Conservation (phyloP, 2,888 invertebrate species). For the Lissocephala sabroskyi region DNA sequence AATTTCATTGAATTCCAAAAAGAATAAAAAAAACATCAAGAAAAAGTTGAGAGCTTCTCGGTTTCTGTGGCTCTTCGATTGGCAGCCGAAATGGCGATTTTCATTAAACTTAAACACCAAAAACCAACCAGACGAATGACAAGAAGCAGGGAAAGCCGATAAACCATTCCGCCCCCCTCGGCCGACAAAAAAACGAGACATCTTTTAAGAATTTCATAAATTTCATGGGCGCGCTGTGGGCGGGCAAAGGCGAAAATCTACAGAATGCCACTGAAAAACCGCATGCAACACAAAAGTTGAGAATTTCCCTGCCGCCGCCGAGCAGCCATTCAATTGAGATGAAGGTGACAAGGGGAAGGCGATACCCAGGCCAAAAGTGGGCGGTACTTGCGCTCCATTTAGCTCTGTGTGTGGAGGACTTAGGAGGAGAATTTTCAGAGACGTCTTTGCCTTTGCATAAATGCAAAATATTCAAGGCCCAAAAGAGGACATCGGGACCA, state of each 20-base stretch:
- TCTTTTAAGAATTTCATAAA: slow-evolving; percentile 33
- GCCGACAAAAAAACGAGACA: slow-evolving; percentile 1
- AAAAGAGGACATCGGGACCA: slow-evolving; percentile 44
- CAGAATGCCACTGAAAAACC: slow-evolving; percentile 51
- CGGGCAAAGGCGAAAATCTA: slow-evolving; percentile 33
- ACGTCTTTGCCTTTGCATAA: slow-evolving; percentile 39
- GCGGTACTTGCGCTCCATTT: slow-evolving; percentile 42
- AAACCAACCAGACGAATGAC: too few relatives aligned
- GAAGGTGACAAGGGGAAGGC: too few relatives aligned
- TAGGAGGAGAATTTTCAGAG: not conserved
- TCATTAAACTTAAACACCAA: too few relatives aligned
- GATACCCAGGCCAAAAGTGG: slow-evolving; percentile 5
- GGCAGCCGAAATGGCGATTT: too few relatives aligned
- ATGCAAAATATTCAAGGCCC: slow-evolving; percentile 50
- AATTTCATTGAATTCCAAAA: too few relatives aligned
- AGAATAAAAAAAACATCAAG: not conserved
- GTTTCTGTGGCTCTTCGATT: too few relatives aligned
- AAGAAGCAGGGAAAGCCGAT: too few relatives aligned
- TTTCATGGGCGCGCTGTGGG: not conserved
- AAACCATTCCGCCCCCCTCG: too few relatives aligned
- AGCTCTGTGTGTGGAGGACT: slow-evolving; percentile 22
- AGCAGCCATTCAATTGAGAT: slow-evolving; percentile 15
- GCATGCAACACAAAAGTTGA: slow-evolving; percentile 45
- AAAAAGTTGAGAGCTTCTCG: too few relatives aligned
- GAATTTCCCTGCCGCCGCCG: slow-evolving; percentile 29